Evolutionary conservation across 2,113 vertebrate species (phyloP).

Genomic region (Halcyon malimbica): DNA sequence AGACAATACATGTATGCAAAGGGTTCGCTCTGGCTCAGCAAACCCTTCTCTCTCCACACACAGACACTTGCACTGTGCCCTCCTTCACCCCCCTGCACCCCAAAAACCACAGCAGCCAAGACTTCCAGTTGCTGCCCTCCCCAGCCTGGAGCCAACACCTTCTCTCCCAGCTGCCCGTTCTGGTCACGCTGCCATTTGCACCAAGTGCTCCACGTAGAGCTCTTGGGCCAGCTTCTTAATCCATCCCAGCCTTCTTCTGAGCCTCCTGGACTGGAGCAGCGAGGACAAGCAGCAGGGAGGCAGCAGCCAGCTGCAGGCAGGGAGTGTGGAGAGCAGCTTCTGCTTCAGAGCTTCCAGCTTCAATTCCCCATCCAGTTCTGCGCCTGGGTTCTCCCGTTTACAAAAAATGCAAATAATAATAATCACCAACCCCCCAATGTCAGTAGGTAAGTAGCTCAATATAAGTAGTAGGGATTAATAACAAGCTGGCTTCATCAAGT

Average conservation of each 20-base stretch:
- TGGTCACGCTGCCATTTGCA: neutral
- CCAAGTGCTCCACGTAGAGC: neutral
- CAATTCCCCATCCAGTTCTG: neutral
- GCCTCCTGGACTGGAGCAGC: neutral
- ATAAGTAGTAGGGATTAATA: neutral
- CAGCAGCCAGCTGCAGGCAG: neutral
- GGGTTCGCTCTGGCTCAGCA: neutral
- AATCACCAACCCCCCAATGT: neutral
- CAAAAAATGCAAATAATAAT: neutral
- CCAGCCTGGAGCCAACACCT: neutral
- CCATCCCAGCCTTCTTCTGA: neutral
- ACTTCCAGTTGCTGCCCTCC: neutral
- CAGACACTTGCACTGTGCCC: neutral
- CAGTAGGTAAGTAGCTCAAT: neutral
- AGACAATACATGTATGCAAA: neutral
- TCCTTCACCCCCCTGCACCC: neutral
- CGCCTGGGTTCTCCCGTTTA: neutral
- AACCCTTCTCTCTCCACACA: no score
- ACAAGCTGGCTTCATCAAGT: neutral
- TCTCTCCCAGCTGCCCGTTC: neutral
- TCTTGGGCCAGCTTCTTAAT: neutral
- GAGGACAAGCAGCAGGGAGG: neutral
- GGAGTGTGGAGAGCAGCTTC: neutral
- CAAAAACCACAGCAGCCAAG: neutral
- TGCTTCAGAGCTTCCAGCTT: neutral